Evolutionary conservation across 2,113 vertebrate species (phyloP), one percentile per base, ranked within the genome.

Genomic region (Corvus moneduloides): DNA sequence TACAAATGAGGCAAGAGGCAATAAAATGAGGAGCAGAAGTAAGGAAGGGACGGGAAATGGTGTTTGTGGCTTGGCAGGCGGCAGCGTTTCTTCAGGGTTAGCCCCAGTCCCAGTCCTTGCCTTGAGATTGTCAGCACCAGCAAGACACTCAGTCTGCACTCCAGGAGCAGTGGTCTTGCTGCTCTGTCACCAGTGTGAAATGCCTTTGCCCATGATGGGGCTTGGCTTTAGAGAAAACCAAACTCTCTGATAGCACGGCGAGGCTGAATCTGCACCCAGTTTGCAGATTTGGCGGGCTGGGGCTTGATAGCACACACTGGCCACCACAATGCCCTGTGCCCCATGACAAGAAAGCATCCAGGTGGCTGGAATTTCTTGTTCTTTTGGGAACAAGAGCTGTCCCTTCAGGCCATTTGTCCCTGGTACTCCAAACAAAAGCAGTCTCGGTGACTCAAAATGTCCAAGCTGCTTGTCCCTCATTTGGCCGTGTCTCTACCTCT

Each of bases 231-330:
- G 35, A 89, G 32, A 43, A 66, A 66, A 80, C n/a, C 23, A 55
- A 68, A n/a, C 14, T 1, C 0, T 33, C 20, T 78, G 58, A 35
- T 39, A 75, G 66, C 1, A 0, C 0, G 0, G 15, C 1, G 0
- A 76, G 33, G n/a, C 32, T 10, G 2, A 39, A 51, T 28, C 52
- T 66, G 10, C 0, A 0, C 41, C 7, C 1, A 1, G 11, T 15
- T 2, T 80, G 37, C 11, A 39, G 37, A 5, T 28, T 39, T 6
- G 1, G 23, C 23, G 28, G 10, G 12, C 69, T 55, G 52, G 20
- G 7, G 4, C 74, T 77, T 49, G n/a, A 27, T 16, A 35, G 37
- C 19, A 13, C 2, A 0, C 9, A 6, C 46, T 48, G 59, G 32
- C 32, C 52, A 44, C 55, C 1, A 2, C 0, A 0, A 18, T 56